Conservation (phyloP, 2,797 vertebrate species). For the Eulemur rubriventer region DNA sequence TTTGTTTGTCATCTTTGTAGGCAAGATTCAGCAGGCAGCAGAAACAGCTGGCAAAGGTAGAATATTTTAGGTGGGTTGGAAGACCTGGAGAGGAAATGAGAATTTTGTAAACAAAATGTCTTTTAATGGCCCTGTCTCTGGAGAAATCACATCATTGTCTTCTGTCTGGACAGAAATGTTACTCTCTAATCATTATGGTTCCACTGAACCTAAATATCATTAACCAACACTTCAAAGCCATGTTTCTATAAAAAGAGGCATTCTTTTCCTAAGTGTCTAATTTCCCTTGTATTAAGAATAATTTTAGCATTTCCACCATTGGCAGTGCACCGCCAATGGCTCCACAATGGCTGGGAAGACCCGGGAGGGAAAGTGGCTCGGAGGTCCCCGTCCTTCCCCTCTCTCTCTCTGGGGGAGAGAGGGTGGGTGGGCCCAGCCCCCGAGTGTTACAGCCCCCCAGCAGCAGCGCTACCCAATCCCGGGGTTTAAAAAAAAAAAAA, state of each 20-base stretch:
- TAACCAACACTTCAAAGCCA: neutral
- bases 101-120: neutral
- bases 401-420: no score
- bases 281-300: neutral
- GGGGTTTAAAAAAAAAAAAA: no score
- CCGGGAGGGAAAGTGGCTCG: no score
- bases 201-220: neutral
- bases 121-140: neutral
- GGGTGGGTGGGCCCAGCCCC: no score
- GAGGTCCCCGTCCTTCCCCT: no score
- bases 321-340: no score
- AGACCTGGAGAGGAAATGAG: neutral
- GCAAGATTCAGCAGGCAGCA: slow-evolving; percentile 8
- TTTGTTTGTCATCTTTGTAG: slow-evolving; percentile 5
- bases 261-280: neutral
- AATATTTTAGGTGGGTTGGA: neutral
- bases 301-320: no score
- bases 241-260: neutral
- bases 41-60: neutral
- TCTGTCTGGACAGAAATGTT: neutral
- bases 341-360: no score
- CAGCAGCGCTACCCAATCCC: no score
- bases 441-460: no score
- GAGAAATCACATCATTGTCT: neutral
- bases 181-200: neutral